Base-by-base conservation (phyloP, 2,113 vertebrate genomes). In the Syngnathus scovelli region DNA sequence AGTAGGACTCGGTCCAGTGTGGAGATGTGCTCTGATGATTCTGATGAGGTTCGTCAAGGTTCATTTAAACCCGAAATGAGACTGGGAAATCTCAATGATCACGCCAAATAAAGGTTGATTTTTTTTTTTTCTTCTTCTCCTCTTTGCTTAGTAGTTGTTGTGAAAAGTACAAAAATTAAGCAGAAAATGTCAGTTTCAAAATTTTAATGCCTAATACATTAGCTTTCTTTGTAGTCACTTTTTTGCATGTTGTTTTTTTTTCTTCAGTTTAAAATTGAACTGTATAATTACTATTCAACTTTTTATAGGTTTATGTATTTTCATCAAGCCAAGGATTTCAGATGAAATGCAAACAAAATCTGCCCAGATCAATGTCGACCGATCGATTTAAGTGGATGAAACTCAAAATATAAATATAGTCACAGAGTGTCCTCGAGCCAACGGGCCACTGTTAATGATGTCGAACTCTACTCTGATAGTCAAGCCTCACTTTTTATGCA, bases 1-100 rank as follows among this genome's bases (percentile, higher is more conserved):
- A 78, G 86, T 87, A 86, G 76, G 86, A 90, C 74, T 73, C 21
- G 64, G 74, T 74, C 64, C 38, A 60, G 68, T 66, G 67, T 59
- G 64, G 79, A 41, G 82, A 80, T 77, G 72, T 81, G 73, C 41
- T 63, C 66, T 68, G 69, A 71, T 68, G 54, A 67, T 63, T 82
- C 76, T 60, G 68, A 38, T 38, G 19, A 70, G 56, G 48, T 18
- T 72, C 16, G 39, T 74, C n/a, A 18, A 75, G 70, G 79, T 78
- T 75, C 62, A 66, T 75, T 78, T 7, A 21, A 13, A 41, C 38
- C 60, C 21, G 15, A 21, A 41, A 23, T 13, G 19, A 61, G 38
- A 61, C 21, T 41, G 37, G 37, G 19, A 21, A 56, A 56, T 15
- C 55, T 58, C 55, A 36, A 37, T 21, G 16, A 10, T 52, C 3